Percentiles rank a stretch among this genome's conserved stretches.
Evolutionary conservation across 1,140 invertebrate species (phyloP).

Genomic region (Pissodes strobi): DNA sequence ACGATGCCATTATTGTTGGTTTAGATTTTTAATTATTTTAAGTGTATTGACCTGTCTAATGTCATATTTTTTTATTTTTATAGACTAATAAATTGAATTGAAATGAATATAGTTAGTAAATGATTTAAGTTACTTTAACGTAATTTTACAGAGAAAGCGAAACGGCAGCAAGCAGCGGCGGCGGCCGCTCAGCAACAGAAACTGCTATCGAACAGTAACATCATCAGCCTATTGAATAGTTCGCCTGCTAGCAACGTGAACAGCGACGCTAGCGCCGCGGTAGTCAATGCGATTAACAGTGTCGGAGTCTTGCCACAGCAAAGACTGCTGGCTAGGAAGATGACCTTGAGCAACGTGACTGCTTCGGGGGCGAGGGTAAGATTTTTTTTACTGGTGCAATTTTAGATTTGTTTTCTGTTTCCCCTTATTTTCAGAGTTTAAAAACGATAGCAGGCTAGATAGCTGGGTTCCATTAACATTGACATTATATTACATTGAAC

Average conservation of each 20-base stretch:
- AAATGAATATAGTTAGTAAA: no score
- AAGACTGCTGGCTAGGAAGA: conserved; percentile 50
- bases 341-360: conserved; percentile 49
- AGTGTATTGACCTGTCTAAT: no score
- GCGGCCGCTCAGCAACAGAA: conserved; percentile 60
- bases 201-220: conserved; percentile 50
- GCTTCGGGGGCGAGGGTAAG: conserved; percentile 33
- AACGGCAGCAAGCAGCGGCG: conserved; percentile 49
- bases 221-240: conserved; percentile 74
- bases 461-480: no score
- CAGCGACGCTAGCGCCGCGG: conserved; percentile 54
- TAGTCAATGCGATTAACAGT: conserved; percentile 54
- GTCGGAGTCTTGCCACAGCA: conserved; percentile 45
- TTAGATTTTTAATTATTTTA: no score
- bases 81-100: no score
- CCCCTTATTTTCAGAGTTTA: not conserved
- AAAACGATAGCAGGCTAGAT: no score
- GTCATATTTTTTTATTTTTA: no score
- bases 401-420: not conserved
- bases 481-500: no score
- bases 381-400: not conserved
- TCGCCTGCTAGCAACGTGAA: conserved; percentile 69
- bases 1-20: no score
- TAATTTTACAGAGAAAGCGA: conserved; percentile 50
- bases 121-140: no score